Base-by-base conservation (phyloP, 1,140 invertebrate species). In the Chrysomallon squamiferum region DNA sequence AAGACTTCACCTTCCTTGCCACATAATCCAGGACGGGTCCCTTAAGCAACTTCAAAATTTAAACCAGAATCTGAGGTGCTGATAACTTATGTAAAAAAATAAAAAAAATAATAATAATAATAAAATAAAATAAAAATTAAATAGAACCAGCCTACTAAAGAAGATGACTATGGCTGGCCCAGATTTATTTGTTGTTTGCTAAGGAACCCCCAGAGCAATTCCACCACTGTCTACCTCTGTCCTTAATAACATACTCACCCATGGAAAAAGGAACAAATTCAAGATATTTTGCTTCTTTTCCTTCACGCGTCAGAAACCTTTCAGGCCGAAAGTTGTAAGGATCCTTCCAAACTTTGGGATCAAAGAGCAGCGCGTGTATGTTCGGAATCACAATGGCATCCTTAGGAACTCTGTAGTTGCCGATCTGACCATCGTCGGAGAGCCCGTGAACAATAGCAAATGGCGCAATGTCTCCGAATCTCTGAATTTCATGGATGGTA, bases 321-420 rank as follows among this genome's bases (percentile, higher is more conserved):
- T 92, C 90, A 0, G 92, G 92, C 0, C 88, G 82, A 69, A 93
- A 93, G 25, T 87, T 84, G 43, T 91, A 85, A 0, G 92, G 91
- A 79, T 92, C 88, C 1, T 86, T 85, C 91, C 91, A 93, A 0
- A 75, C 2, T 7, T 70, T 59, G 0, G 77, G 75, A 69, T 86
- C 84, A 29, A 69, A 73, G 35, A 75, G 66, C 20, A 78, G 67
- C 1, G 71, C 71, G 56, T 76, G 72, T 3, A 83, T 27, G 47
- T 84, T 81, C 13, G 79, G 74, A 7, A 84, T 67, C 5, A 86
- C 72, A 7, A 75, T 62, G 22, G 76, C 74, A 7, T 69, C 75
- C 50, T 73, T 73, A 7, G 83, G 84, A 29, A 86, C 73, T 5
- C 62, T 52, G 59, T 74, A 83, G 2, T 76, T 75, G 32, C 73